Percentiles rank a stretch among this genome's conserved stretches.
Conservation (phyloP, 2,113 vertebrate species). For the Deroptyus accipitrinus region DNA sequence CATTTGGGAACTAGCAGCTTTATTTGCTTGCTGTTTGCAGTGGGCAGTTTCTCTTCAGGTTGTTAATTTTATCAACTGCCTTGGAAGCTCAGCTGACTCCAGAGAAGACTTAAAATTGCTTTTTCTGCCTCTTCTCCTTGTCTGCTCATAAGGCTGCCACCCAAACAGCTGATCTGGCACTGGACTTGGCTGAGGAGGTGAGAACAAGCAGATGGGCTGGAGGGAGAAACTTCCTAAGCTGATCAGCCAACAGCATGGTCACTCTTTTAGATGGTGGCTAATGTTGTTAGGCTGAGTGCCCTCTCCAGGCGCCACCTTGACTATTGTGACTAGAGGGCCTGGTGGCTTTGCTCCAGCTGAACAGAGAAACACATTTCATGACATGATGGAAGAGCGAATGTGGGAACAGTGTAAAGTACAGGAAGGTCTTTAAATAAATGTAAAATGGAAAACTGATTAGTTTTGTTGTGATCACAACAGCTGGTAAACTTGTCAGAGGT, state of each 20-base stretch:
- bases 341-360: neutral
- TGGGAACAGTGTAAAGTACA: neutral
- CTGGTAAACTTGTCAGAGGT: neutral
- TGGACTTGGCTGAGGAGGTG: slow-evolving; percentile 13
- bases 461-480: neutral
- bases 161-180: slow-evolving; percentile 32
- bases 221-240: slow-evolving; percentile 26
- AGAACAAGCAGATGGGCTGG: slow-evolving; percentile 43
- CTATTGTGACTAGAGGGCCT: neutral
- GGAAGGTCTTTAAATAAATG: neutral
- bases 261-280: neutral
- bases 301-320: neutral
- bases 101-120: slow-evolving; percentile 2
- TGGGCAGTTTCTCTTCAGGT: slow-evolving; percentile 40
- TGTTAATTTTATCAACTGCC: slow-evolving; percentile 48
- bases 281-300: neutral
- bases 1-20: slow-evolving; percentile 51
- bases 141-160: neutral
- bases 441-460: neutral
- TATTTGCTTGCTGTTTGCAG: slow-evolving; percentile 60
- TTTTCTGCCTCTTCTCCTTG: slow-evolving; percentile 8
- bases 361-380: neutral
- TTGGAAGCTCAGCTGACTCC: slow-evolving; percentile 5
- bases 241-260: neutral
- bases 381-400: neutral